Evolutionary conservation across 2,888 invertebrate species (phyloP).

Genomic region (Elmis aenea): DNA sequence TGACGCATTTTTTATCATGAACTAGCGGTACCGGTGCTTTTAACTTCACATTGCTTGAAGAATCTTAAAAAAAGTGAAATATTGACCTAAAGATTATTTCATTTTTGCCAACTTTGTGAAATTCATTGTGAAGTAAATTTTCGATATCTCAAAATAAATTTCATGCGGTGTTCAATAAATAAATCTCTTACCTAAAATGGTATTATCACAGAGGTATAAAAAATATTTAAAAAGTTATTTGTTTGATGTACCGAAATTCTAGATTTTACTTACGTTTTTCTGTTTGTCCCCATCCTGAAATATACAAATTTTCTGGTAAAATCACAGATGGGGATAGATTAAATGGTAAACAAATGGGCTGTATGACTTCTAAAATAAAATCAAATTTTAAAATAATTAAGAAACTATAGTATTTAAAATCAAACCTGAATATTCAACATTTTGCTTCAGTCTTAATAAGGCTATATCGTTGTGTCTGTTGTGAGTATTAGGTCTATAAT

Average conservation of each 20-base stretch:
- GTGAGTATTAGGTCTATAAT: conserved; percentile 26
- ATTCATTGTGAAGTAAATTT: too few species aligned
- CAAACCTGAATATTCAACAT: too few species aligned
- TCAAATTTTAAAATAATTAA: too few species aligned
- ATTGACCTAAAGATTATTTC: conserved; percentile 1
- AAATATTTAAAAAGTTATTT: too few species aligned
- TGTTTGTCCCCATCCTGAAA: conserved; percentile 62
- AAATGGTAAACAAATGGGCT: conserved; percentile 55
- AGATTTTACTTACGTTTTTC: conserved; percentile 42
- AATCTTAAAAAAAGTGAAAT: conserved; percentile 4
- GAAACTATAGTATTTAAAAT: too few species aligned
- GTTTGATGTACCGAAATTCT: conserved; percentile 29
- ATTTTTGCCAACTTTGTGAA: too few species aligned
- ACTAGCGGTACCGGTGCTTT: conserved; percentile 60
- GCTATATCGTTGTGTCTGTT: conserved; percentile 39
- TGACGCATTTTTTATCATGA: conserved; percentile 48
- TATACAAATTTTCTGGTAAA: conserved; percentile 28
- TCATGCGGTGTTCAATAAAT: too few species aligned
- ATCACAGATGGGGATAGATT: conserved; percentile 22
- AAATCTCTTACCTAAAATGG: too few species aligned
- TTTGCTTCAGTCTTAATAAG: conserved; percentile 48
- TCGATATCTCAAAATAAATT: too few species aligned
- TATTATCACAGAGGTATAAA: too few species aligned
- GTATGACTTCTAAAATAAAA: conserved; percentile 51
- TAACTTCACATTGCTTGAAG: conserved; percentile 48